Conservation (phyloP, 2,888 invertebrate species). For the Callinectes sapidus region DNA sequence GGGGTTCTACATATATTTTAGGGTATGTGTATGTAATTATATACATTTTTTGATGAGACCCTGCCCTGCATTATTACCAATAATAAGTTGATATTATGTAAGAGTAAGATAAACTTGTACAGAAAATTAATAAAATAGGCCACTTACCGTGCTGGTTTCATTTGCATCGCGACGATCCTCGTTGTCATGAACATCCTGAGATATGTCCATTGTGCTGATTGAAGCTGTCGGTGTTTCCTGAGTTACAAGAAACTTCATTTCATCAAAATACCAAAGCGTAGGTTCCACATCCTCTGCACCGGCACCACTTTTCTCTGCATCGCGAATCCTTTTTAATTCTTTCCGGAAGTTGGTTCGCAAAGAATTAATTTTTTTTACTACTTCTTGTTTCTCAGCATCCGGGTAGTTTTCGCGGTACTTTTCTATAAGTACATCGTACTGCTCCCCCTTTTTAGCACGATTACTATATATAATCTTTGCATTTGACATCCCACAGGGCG, state of each 20-base stretch:
- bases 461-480: constrained; percentile 70
- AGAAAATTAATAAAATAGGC: too few species aligned
- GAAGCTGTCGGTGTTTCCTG: constrained; percentile 49
- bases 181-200: constrained; percentile 38
- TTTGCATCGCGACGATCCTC: constrained; percentile 49
- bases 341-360: constrained; percentile 54
- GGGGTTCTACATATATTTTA: too few species aligned
- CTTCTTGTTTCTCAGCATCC: constrained; percentile 49
- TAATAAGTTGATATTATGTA: too few species aligned
- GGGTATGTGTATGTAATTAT: too few species aligned
- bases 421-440: constrained; percentile 4
- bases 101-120: too few species aligned
- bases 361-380: constrained; percentile 52
- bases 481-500: constrained; percentile 70
- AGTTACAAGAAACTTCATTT: constrained; percentile 58
- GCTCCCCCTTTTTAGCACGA: constrained; percentile 27
- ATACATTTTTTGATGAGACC: too few species aligned
- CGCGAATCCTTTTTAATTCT: constrained; percentile 55
- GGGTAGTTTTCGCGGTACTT: constrained; percentile 65
- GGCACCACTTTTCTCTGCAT: constrained; percentile 39
- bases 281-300: constrained; percentile 43
- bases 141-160: constrained; percentile 34
- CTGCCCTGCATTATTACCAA: too few species aligned
- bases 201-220: constrained; percentile 52
- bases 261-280: constrained; percentile 55